Percentiles rank a stretch among this genome's conserved stretches.
Evolutionary conservation across 1,140 invertebrate species (phyloP).

Genomic region (Drosophila sucinea): DNA sequence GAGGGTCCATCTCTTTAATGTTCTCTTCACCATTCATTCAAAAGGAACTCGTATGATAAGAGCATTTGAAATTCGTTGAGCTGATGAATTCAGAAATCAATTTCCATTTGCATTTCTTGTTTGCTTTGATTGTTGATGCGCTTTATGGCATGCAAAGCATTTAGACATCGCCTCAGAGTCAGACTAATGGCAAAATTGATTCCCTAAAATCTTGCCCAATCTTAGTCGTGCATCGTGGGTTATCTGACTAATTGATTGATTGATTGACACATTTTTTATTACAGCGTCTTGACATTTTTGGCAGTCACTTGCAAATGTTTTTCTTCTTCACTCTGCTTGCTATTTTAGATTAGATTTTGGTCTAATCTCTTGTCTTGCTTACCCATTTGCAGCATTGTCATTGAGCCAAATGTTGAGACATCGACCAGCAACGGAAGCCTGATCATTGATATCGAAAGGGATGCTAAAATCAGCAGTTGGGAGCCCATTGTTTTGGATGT

Average conservation of each 20-base stretch:
- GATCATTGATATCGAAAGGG: constrained; percentile 70
- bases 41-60: not conserved
- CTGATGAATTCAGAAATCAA: not conserved
- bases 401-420: constrained; percentile 71
- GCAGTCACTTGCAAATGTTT: constrained; percentile 44
- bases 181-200: constrained; percentile 41
- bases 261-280: constrained; percentile 72
- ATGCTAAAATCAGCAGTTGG: constrained; percentile 60
- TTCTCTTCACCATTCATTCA: not conserved
- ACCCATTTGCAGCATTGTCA: constrained; percentile 63
- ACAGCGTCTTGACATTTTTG: constrained; percentile 60
- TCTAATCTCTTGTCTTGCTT: constrained; percentile 13
- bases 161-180: constrained; percentile 33
- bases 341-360: constrained; percentile 24
- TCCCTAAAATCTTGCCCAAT: constrained; percentile 46
- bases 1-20: not conserved
- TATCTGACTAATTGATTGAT: constrained; percentile 71
- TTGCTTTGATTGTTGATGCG: constrained; percentile 51
- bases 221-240: constrained; percentile 21
- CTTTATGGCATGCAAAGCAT: constrained; percentile 58
- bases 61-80: not conserved
- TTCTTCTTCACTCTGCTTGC: not conserved
- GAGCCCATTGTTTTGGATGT: constrained; percentile 81
- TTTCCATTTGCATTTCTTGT: constrained; percentile 26
- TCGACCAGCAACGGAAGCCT: constrained; percentile 74